phyloP scores from a whole-genome alignment of 2,888 invertebrate species.

The Ophion ventricosus region DNA sequence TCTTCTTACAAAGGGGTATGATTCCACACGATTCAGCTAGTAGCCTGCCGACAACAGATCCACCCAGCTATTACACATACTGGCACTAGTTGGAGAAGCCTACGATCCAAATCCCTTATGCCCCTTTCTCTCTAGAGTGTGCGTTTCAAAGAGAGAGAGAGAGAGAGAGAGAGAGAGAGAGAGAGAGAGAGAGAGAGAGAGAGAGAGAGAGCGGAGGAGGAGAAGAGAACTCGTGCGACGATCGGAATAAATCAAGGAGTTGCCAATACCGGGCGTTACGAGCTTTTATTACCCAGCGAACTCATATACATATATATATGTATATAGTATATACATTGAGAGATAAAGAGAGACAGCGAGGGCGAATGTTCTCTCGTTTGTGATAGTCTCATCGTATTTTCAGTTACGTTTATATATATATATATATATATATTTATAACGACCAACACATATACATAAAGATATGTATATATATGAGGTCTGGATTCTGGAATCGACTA shows the following conservation, averaged over 20 bases:
- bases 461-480: conserved; percentile 16
- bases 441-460: conserved; percentile 5
- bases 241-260: conserved; percentile 78
- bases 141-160: neutral
- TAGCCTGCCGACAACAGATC: conserved; percentile 31
- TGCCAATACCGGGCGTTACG: conserved; percentile 79
- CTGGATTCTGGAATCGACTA: conserved; percentile 5
- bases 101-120: neutral
- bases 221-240: conserved; percentile 29
- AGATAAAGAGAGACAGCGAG: conserved; percentile 26
- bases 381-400: conserved; percentile 62
- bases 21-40: conserved; percentile 53
- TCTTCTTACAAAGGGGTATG: conserved; percentile 37
- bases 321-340: neutral
- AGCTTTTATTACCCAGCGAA: conserved; percentile 78
- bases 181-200: no score
- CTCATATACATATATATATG: conserved; percentile 13
- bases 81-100: conserved; percentile 33
- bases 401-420: conserved; percentile 71
- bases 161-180: no score
- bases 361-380: conserved; percentile 33
- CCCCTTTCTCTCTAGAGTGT: neutral
- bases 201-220: no score
- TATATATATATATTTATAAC: conserved; percentile 14
- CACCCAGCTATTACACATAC: conserved; percentile 39